Evolutionary conservation across 1,140 invertebrate species (phyloP).

Genomic region (Drosophila littoralis): DNA sequence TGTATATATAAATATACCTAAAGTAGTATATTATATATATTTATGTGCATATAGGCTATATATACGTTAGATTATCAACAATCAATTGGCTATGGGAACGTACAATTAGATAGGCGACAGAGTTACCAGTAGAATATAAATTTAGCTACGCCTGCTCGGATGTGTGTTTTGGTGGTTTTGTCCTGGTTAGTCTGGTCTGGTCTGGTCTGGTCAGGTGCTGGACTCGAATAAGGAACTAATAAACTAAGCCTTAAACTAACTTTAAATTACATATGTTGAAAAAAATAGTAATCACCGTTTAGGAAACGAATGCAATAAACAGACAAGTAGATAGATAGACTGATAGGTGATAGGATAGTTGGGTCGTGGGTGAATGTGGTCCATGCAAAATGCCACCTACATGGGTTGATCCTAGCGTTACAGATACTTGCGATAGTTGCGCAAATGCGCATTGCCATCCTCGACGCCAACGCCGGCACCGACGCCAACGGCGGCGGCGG

Average conservation of each 20-base stretch:
- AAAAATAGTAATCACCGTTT: slow-evolving; percentile 45
- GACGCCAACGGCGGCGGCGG: slow-evolving; percentile 76
- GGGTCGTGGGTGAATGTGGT: slow-evolving; percentile 26
- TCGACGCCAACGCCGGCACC: slow-evolving; percentile 57
- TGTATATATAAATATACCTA: slow-evolving; percentile 27
- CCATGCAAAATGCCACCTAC: slow-evolving; percentile 16
- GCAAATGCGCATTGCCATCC: slow-evolving; percentile 74
- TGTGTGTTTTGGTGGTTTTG: slow-evolving; percentile 28
- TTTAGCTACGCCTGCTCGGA: slow-evolving; percentile 36
- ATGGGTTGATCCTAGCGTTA: slow-evolving; percentile 60
- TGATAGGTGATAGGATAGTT: slow-evolving; percentile 27
- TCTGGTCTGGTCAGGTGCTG: slow-evolving; percentile 10
- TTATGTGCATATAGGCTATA: neutral
- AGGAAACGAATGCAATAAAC: slow-evolving; percentile 37
- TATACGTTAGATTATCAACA: slow-evolving; percentile 44
- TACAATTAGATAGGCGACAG: slow-evolving; percentile 42
- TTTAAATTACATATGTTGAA: slow-evolving; percentile 61
- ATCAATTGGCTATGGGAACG: slow-evolving; percentile 56
- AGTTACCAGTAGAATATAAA: slow-evolving; percentile 27
- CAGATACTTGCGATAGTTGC: slow-evolving; percentile 84
- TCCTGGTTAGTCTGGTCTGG: slow-evolving; percentile 14
- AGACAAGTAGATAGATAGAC: slow-evolving; percentile 29
- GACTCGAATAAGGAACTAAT: slow-evolving; percentile 67
- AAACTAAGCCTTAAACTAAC: slow-evolving; percentile 61
- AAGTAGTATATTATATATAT: slow-evolving; percentile 9